Evolutionary conservation across 2,113 vertebrate species (phyloP), one percentile per base, ranked within the genome.

Genomic region (Paramormyrops kingsleyae): DNA sequence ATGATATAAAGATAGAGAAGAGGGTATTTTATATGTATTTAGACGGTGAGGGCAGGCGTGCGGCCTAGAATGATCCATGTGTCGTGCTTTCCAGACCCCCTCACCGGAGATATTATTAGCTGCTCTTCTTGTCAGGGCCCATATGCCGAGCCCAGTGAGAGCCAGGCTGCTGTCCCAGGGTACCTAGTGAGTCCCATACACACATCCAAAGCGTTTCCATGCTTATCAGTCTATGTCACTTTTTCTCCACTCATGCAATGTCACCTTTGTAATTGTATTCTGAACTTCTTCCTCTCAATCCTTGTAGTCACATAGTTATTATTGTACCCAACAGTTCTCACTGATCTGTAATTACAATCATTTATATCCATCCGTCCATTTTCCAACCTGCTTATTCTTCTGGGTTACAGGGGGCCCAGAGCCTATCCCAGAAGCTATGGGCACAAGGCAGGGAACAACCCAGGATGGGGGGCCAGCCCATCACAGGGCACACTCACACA

Each of bases 11-110:
- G 70, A 39, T 77, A 77, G 27, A 17, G 70, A 77, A 77, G 70
- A 31, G n/a, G 74, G 17, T 42, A 42, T 80, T 80, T 80, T 19
- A 80, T 50, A 87, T 87, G 50, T 35, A 87, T 87, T 87, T 87
- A 56, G 46, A 53, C 46, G 56, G 15, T 31, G 31, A 53, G 85
- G n/a, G 8, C n/a, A 27, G 52, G 52, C 50, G 3, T 52, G 50
- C 52, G 6, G 24, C 47, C 44, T 86, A 5, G 84, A 50, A 31
- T 50, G 24, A 21, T 27, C n/a, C 85, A 53, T 56, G 85, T 27
- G 47, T 31, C 50, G 10, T 53, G 49, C 85, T 53, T 52, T 53
- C 85, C 85, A 53, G 50, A 52, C 49, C 46, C 85, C 85, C 46
- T 35, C 46, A n/a, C 4, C 13, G 5, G 49, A 87, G 27, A 53